Evolutionary conservation across 2,888 invertebrate species (phyloP).

Genomic region (Drosophila nr. perissopoda): DNA sequence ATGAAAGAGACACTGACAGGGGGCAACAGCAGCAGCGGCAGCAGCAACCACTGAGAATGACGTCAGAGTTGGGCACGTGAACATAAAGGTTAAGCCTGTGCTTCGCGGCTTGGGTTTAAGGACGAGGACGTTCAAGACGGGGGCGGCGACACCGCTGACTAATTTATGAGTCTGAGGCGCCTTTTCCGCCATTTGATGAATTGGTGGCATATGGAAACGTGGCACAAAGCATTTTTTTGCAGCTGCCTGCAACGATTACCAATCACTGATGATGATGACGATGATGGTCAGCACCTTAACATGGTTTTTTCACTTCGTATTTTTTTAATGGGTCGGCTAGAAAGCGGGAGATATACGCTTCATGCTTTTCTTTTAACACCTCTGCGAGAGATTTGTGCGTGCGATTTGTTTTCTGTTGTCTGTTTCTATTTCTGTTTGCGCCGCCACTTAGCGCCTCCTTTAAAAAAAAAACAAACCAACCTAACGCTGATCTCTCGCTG

Average conservation of each 20-base stretch:
- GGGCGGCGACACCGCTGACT: constrained; percentile 19
- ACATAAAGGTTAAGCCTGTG: constrained; percentile 36
- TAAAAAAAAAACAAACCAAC: constrained; percentile 9
- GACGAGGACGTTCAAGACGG: constrained; percentile 24
- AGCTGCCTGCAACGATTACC: constrained; percentile 60
- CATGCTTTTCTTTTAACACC: constrained; percentile 81
- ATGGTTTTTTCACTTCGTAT: constrained; percentile 16
- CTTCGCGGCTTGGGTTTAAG: constrained; percentile 31
- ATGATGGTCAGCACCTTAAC: constrained; percentile 2
- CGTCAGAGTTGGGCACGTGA: constrained; percentile 46
- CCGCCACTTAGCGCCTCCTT: constrained; percentile 76
- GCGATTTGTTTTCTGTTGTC: constrained; percentile 61
- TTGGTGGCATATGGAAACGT: constrained; percentile 54
- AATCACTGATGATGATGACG: constrained; percentile 4
- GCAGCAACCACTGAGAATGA: constrained; percentile 36
- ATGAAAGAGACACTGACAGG: constrained; percentile 71
- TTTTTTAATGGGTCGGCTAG: constrained; percentile 65
- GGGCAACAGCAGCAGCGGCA: constrained; percentile 17
- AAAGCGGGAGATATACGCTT: constrained; percentile 75
- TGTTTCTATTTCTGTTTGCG: constrained; percentile 54
- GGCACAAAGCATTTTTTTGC: constrained; percentile 47
- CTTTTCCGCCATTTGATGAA: constrained; percentile 55
- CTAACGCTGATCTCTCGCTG: constrained; percentile 48
- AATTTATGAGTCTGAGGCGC: constrained; percentile 41
- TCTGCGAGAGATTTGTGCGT: constrained; percentile 79